These are phyloP conservation scores for Gila orcuttii DNA, from an alignment of 2,113 vertebrate species.

Conservation along the genomic window DNA sequence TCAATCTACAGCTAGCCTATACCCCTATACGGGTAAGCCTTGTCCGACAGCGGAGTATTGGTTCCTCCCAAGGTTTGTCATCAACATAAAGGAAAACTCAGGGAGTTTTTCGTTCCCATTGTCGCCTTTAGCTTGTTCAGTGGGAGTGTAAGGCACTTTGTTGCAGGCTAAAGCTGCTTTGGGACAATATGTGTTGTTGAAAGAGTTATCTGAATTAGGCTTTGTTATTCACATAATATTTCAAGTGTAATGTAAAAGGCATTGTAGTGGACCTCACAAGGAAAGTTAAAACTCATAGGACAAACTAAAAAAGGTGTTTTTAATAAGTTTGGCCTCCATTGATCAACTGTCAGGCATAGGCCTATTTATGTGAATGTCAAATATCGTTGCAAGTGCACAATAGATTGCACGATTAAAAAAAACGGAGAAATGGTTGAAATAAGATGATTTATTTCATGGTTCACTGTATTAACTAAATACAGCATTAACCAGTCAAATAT, in stretches of 20 bases:
- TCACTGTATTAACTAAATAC: too few relatives aligned
- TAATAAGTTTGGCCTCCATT: background rate
- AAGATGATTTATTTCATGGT: too few relatives aligned
- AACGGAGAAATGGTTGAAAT: too few relatives aligned
- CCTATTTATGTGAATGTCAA: background rate
- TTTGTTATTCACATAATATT: background rate
- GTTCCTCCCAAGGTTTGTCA: background rate
- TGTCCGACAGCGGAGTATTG: background rate
- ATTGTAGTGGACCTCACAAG: background rate
- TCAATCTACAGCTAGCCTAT: too few relatives aligned
- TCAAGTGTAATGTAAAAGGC: background rate
- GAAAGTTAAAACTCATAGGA: background rate
- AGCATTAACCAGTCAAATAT: too few relatives aligned
- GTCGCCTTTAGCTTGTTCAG: background rate
- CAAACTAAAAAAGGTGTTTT: background rate
- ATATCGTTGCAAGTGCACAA: background rate
- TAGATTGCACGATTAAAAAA: too few relatives aligned
- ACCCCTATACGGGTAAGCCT: too few relatives aligned
- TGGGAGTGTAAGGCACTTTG: background rate
- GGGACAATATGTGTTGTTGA: background rate
- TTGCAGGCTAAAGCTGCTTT: background rate
- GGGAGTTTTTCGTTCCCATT: background rate
- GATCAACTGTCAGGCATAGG: background rate
- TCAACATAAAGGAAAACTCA: background rate
- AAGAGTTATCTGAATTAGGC: background rate